Conservation (phyloP, 2,113 vertebrate species). For the Bos javanicus region DNA sequence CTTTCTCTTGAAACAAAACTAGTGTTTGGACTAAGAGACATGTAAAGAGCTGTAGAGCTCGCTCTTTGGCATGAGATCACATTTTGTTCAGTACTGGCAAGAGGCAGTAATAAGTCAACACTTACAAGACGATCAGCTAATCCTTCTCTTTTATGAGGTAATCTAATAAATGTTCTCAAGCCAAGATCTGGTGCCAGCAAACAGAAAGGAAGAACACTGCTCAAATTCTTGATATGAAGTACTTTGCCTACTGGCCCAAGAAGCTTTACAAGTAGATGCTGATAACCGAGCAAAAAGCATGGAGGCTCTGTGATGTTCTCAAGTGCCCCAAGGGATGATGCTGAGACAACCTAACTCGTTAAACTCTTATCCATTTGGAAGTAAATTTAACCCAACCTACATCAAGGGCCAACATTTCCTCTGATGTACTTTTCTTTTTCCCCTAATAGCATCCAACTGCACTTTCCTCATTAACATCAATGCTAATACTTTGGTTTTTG, state of each 20-base stretch:
- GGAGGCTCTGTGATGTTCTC: conserved; percentile 11
- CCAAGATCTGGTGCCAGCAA: conserved; percentile 36
- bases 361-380: conserved; percentile 16
- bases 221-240: conserved; percentile 3
- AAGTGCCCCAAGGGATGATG: conserved; percentile 15
- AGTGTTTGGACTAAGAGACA: conserved; percentile 47
- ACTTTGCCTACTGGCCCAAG: conserved; percentile 20
- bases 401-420: background rate
- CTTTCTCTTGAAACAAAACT: conserved; percentile 5
- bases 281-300: conserved; percentile 32
- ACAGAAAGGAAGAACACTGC: background rate
- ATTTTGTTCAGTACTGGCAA: conserved; percentile 51
- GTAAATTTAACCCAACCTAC: conserved; percentile 8
- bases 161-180: background rate
- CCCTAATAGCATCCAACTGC: background rate
- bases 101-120: conserved; percentile 18
- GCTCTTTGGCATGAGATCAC: conserved; percentile 41
- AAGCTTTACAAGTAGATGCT: background rate
- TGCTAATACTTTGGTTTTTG: conserved; percentile 33
- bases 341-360: conserved; percentile 3
- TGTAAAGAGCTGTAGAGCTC: conserved; percentile 7
- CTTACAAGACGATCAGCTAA: background rate
- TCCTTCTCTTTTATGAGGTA: conserved; percentile 27
- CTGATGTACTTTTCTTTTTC: background rate
- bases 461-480: background rate